phyloP scores from a whole-genome alignment of 2,888 invertebrate species.

The Scaptomyza polygonia region DNA sequence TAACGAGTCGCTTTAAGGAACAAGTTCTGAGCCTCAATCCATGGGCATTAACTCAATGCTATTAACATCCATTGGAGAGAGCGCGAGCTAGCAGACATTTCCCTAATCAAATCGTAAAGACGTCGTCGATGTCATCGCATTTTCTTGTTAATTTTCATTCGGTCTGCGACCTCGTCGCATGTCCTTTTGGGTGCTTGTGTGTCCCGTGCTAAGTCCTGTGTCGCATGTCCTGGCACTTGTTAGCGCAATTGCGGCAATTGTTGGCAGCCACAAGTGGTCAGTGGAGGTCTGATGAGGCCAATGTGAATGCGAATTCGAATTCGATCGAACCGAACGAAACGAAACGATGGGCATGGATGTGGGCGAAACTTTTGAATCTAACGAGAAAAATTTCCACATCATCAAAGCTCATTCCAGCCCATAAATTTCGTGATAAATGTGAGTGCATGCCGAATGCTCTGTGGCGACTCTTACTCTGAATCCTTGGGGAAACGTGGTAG shows the following conservation, averaged over 20 bases:
- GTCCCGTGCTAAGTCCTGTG: conserved; percentile 5
- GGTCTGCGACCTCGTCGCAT: conserved; percentile 42
- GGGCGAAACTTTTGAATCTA: conserved; percentile 79
- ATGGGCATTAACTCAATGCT: conserved; percentile 5
- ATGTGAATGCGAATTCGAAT: conserved; percentile 43
- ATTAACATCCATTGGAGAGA: conserved; percentile 25
- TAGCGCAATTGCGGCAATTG: conserved; percentile 52
- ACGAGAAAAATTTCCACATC: conserved; percentile 84
- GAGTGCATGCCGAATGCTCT: conserved; percentile 59
- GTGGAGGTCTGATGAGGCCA: conserved; percentile 70
- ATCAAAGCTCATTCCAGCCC: conserved; percentile 84
- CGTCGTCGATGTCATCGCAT: conserved; percentile 65
- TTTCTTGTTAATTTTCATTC: conserved; percentile 72
- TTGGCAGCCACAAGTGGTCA: conserved; percentile 78
- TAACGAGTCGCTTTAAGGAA: conserved; percentile 24
- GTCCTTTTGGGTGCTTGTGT: conserved; percentile 21
- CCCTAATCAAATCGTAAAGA: conserved; percentile 74
- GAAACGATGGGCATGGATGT: conserved; percentile 16
- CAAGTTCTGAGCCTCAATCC: not conserved
- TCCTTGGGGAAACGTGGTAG: conserved; percentile 47
- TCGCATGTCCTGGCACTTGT: conserved; percentile 50
- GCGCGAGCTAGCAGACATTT: conserved; percentile 69
- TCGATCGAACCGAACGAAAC: too few relatives aligned
- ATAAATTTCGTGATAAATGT: conserved; percentile 84
- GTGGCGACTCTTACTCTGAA: conserved; percentile 31